Evolutionary conservation across 2,113 vertebrate species (phyloP).

Genomic region (Malurus melanocephalus): DNA sequence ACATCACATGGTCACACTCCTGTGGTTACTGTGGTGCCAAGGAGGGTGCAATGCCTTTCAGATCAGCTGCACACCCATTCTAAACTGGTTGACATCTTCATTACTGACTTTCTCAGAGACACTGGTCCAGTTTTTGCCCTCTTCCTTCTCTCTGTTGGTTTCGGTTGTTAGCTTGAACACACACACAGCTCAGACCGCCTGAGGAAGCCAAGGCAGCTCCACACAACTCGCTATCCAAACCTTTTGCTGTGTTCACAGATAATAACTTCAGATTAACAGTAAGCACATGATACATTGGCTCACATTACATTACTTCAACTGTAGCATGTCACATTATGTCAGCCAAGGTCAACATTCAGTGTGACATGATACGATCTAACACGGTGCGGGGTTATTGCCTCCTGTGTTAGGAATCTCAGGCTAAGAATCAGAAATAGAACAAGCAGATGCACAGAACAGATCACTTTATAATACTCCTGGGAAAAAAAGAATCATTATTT

Average conservation of each 20-base stretch:
- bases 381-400: constrained; percentile 16
- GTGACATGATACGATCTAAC: constrained; percentile 41
- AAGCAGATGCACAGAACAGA: constrained; percentile 36
- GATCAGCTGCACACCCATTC: neutral
- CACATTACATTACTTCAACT: neutral
- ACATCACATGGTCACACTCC: rapidly evolving
- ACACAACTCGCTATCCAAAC: neutral
- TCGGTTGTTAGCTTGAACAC: neutral
- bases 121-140: neutral
- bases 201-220: neutral
- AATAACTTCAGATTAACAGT: constrained; percentile 42
- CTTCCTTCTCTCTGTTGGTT: neutral
- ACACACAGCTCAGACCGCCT: neutral
- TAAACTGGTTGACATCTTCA: neutral
- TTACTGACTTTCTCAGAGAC: neutral
- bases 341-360: constrained; percentile 6
- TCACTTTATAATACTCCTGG: constrained; percentile 28
- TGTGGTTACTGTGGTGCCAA: neutral
- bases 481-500: neutral
- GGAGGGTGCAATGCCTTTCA: neutral
- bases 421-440: constrained; percentile 46
- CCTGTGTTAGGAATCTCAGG: constrained; percentile 12
- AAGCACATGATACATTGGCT: constrained; percentile 26
- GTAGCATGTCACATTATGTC: constrained; percentile 27
- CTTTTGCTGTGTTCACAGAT: neutral